Conservation (phyloP, 2,113 vertebrate species). For the Holacanthus passer region DNA sequence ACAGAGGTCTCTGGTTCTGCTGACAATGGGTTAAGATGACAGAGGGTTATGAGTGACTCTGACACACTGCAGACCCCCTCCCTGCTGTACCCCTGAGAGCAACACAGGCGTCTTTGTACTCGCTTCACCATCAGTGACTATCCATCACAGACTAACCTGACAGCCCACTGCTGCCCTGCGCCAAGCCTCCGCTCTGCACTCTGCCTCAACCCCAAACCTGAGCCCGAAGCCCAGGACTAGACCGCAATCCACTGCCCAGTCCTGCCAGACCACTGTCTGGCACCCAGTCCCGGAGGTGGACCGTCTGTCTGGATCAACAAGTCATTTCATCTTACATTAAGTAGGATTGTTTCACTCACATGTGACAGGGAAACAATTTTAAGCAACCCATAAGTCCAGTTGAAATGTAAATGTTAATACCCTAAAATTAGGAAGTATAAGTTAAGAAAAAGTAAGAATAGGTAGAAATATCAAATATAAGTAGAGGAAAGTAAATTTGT, state of each 20-base stretch:
- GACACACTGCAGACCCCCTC: conserved; percentile 85
- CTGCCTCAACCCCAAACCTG: conserved; percentile 34
- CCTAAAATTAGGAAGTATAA: neutral
- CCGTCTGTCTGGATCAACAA: neutral
- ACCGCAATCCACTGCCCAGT: conserved; percentile 19
- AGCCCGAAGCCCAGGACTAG: conserved; percentile 23
- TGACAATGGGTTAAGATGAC: conserved; percentile 84
- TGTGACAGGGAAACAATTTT: neutral
- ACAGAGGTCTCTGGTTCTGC: conserved; percentile 69
- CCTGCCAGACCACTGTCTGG: conserved; percentile 22
- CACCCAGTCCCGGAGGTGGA: neutral
- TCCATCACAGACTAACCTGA: conserved; percentile 93
- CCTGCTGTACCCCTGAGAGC: conserved; percentile 66
- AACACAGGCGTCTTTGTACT: conserved; percentile 90
- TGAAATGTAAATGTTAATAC: neutral
- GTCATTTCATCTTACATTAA: neutral
- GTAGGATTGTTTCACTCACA: neutral
- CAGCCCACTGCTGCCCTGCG: conserved; percentile 85
- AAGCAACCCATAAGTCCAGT: neutral
- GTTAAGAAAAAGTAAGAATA: neutral
- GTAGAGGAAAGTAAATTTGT: neutral
- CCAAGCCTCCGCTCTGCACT: conserved; percentile 53
- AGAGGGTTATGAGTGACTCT: conserved; percentile 85
- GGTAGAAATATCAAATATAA: neutral
- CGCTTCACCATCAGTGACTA: conserved; percentile 88